Conservation (phyloP, 2,797 vertebrate genomes). For the Ambastaia sidthimunki region DNA sequence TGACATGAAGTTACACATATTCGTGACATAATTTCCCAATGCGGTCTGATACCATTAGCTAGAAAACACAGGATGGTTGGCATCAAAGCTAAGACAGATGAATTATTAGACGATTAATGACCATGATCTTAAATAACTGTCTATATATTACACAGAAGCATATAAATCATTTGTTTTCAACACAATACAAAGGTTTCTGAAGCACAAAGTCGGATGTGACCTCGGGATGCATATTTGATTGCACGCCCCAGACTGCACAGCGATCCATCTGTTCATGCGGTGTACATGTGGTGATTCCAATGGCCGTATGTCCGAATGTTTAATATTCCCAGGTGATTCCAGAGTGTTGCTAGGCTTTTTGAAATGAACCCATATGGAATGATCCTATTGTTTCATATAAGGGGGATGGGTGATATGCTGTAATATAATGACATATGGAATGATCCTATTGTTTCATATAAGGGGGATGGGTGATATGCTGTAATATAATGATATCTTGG, state of each 20-base stretch:
- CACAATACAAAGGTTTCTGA: constrained; percentile 39
- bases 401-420: not conserved
- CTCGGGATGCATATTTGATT: constrained; percentile 36
- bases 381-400: not conserved
- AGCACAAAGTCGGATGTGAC: constrained; percentile 23
- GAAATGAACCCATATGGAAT: constrained; percentile 14
- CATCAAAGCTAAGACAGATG: constrained; percentile 50
- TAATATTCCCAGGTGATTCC: constrained; percentile 26
- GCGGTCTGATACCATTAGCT: constrained; percentile 50
- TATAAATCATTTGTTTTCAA: constrained; percentile 43
- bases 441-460: not conserved
- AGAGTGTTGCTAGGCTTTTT: constrained; percentile 24
- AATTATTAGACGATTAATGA: constrained; percentile 60
- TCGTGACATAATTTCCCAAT: constrained; percentile 35
- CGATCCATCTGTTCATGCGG: constrained; percentile 48
- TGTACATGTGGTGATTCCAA: constrained; percentile 17
- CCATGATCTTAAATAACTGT: constrained; percentile 31
- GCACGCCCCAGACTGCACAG: constrained; percentile 24
- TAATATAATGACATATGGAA: constrained; percentile 15
- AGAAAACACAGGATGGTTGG: constrained; percentile 49
- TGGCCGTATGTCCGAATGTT: constrained; percentile 16
- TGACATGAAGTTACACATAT: constrained; percentile 24
- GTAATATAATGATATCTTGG: constrained; percentile 2
- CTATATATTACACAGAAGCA: constrained; percentile 53
- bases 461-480: not conserved